Conservation (phyloP, 2,113 vertebrate species). For the Plecotus auritus region DNA sequence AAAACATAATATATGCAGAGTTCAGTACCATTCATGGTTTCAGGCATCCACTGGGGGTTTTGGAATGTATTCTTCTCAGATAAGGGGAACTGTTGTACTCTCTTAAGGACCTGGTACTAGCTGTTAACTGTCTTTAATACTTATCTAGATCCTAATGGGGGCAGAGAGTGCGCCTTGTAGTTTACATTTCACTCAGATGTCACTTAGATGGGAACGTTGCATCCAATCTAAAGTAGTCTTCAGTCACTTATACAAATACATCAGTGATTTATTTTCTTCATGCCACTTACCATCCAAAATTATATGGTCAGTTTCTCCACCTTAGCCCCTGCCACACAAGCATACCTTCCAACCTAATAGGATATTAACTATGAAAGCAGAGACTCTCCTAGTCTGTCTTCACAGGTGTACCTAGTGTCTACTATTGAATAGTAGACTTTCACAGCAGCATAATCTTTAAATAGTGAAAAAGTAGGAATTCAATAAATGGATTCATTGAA, state of each 20-base stretch:
- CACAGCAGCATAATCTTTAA: conserved; percentile 11
- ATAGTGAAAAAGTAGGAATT: conserved; percentile 5
- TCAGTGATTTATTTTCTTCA: background rate
- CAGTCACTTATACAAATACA: background rate
- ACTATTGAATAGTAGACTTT: background rate
- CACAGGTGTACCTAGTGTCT: background rate
- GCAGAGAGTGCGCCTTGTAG: background rate
- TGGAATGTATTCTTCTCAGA: background rate
- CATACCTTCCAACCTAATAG: background rate
- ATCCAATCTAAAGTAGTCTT: background rate
- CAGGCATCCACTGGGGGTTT: background rate
- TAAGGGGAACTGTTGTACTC: background rate
- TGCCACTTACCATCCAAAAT: background rate
- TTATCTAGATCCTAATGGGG: background rate
- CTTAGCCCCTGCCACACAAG: background rate
- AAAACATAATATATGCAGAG: background rate
- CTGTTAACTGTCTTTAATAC: background rate
- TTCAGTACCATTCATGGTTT: background rate
- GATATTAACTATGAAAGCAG: background rate
- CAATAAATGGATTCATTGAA: background rate
- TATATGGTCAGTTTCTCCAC: background rate
- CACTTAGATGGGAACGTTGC: background rate
- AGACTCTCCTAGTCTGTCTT: background rate
- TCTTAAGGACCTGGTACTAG: background rate
- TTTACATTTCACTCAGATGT: background rate